A percentile compares a stretch with the other conserved stretches of the same genome.
These are phyloP conservation scores for Andrena haemorrhoa DNA, from an alignment of 2,888 invertebrate genomes.

Conservation along the genomic window DNA sequence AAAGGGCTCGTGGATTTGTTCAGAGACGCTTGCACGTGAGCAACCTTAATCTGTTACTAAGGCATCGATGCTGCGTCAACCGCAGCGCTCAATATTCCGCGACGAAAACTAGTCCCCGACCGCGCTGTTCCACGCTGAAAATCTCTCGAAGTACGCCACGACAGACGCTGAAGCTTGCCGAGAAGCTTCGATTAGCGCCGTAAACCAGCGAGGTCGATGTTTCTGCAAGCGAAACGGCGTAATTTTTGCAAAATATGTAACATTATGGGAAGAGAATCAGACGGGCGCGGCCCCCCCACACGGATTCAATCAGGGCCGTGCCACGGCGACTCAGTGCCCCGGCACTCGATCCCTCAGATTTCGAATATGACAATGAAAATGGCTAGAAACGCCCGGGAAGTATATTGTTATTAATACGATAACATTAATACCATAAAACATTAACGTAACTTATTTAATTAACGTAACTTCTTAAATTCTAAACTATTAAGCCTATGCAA, in stretches of 20 bases:
- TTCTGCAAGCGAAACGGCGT: constrained; percentile 52
- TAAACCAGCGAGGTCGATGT: neutral
- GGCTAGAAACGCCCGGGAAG: neutral
- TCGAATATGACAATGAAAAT: neutral
- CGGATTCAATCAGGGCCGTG: constrained; percentile 49
- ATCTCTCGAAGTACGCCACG: constrained; percentile 81
- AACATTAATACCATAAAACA: neutral
- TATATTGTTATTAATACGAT: neutral
- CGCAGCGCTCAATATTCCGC: constrained; percentile 62
- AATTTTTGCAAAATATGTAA: constrained; percentile 72
- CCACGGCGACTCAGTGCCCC: neutral
- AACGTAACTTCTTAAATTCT: too few species aligned
- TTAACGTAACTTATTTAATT: neutral
- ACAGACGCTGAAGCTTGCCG: constrained; percentile 68
- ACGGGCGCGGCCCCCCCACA: constrained; percentile 76
- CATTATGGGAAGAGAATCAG: constrained; percentile 76
- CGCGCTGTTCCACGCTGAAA: constrained; percentile 36
- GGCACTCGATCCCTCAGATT: neutral
- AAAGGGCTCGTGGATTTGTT: neutral
- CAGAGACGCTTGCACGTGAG: constrained; percentile 19
- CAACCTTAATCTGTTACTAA: constrained; percentile 48
- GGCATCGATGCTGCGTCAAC: constrained; percentile 51
- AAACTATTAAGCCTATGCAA: too few species aligned
- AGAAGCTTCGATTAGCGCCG: constrained; percentile 14
- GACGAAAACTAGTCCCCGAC: constrained; percentile 61